A percentile compares a stretch with the other conserved stretches of the same genome.
Conservation (phyloP, 2,888 invertebrate genomes). For the Helleia helle region DNA sequence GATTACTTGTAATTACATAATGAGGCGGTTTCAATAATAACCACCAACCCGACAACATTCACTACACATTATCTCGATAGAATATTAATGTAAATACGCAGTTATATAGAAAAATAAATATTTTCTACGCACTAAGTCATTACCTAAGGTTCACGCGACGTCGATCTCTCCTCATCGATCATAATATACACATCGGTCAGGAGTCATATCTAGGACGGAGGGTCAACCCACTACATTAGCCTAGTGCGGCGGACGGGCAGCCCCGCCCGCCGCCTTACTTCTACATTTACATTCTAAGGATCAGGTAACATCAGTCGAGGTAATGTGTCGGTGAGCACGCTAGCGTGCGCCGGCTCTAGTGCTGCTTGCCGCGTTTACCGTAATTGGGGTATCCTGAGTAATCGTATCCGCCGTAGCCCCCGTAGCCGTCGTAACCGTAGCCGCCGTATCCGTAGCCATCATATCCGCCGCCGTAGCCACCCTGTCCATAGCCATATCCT, state of each 20-base stretch:
- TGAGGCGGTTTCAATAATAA: slow-evolving; percentile 34
- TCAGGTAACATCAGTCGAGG: slow-evolving; percentile 74
- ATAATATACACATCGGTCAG: slow-evolving; percentile 47
- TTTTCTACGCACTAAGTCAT: slow-evolving; percentile 72
- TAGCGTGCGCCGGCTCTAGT: slow-evolving; percentile 54
- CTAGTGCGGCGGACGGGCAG: slow-evolving; percentile 23
- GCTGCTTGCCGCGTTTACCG: slow-evolving; percentile 79
- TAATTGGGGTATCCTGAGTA: slow-evolving; percentile 88
- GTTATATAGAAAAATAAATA: slow-evolving; percentile 71
- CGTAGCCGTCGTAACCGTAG: slow-evolving; percentile 84
- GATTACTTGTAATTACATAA: slow-evolving; percentile 46
- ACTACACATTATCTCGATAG: slow-evolving; percentile 73
- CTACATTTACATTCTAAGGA: slow-evolving; percentile 64
- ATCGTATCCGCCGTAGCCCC: slow-evolving; percentile 86
- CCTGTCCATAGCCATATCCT: slow-evolving; percentile 81
- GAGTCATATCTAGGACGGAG: slow-evolving; percentile 68
- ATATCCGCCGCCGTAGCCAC: slow-evolving; percentile 81
- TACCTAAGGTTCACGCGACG: slow-evolving; percentile 69
- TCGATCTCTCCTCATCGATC: slow-evolving; percentile 50
- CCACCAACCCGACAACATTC: slow-evolving; percentile 67
- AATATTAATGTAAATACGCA: slow-evolving; percentile 61
- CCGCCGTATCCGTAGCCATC: slow-evolving; percentile 83
- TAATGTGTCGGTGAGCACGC: slow-evolving; percentile 70
- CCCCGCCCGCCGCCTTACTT: slow-evolving; percentile 40
- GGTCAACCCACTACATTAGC: slow-evolving; percentile 56